Evolutionary conservation across 1,140 invertebrate genomes (phyloP).

Genomic region (Polypedilum vanderplanki): DNA sequence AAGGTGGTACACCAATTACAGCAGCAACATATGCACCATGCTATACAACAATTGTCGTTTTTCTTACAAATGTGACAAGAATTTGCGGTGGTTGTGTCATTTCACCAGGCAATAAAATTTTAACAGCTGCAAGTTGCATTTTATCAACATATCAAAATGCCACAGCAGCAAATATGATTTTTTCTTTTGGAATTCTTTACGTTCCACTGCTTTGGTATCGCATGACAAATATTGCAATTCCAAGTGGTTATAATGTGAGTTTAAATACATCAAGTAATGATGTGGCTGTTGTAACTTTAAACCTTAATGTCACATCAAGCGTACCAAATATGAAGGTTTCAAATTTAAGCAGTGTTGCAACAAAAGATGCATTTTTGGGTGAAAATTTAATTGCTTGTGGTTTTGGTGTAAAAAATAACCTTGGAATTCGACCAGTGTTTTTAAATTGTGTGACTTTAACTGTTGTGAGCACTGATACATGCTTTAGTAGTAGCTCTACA

Average conservation of each 20-base stretch:
- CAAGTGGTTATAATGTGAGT: neutral
- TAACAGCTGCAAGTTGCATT: neutral
- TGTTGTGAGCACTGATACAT: neutral
- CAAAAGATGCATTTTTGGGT: neutral
- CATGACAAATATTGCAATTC: neutral
- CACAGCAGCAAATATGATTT: neutral
- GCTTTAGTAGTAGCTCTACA: neutral
- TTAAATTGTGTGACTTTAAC: neutral
- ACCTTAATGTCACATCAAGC: neutral
- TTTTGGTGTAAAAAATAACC: neutral
- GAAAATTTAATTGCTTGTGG: neutral
- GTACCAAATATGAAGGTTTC: neutral
- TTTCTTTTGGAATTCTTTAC: neutral
- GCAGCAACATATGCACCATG: no score
- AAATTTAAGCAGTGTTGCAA: slow-evolving; percentile 40
- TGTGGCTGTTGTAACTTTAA: neutral
- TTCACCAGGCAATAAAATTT: neutral
- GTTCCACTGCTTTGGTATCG: neutral
- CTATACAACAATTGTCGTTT: no score
- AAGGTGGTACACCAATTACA: no score
- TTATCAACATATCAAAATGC: neutral
- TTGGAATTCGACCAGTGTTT: neutral
- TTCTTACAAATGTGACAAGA: neutral
- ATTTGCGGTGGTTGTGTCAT: neutral
- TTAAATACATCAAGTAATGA: neutral